Evolutionary conservation across 1,140 invertebrate genomes (phyloP).

Genomic region (Drosophila micromelanica): DNA sequence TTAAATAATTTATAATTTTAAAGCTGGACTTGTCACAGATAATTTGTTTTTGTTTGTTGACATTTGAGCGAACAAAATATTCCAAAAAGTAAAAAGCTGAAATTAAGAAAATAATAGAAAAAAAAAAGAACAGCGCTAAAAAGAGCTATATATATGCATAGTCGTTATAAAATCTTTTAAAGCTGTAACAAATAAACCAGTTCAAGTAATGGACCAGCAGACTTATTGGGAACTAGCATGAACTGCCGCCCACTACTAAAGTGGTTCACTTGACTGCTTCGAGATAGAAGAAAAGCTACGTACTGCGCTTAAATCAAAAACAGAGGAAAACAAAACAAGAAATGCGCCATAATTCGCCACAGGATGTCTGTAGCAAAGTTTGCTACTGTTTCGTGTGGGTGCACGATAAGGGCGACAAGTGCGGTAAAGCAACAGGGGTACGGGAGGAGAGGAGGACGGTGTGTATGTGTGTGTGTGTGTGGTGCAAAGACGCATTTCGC

Average conservation of each 20-base stretch:
- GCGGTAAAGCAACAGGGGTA: not conserved
- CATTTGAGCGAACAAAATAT: no score
- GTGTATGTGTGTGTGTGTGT: not conserved
- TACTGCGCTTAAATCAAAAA: slow-evolving; percentile 47
- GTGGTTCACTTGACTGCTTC: not conserved
- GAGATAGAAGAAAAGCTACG: not conserved
- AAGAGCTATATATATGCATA: no score
- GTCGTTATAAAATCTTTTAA: no score
- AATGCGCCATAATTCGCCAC: slow-evolving; percentile 56
- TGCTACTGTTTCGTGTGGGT: slow-evolving; percentile 43
- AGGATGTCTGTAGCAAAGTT: slow-evolving; percentile 58
- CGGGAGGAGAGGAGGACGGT: not conserved
- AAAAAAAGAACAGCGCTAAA: no score
- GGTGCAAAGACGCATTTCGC: slow-evolving; percentile 23
- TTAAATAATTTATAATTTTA: no score
- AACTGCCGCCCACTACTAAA: not conserved
- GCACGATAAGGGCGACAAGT: slow-evolving; percentile 39
- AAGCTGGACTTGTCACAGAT: no score
- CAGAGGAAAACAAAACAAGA: no score
- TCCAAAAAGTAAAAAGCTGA: no score
- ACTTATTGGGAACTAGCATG: not conserved
- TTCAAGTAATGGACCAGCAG: not conserved
- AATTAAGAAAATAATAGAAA: no score
- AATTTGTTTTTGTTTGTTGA: no score
- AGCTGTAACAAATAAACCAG: not conserved